Evolutionary conservation across 1,140 invertebrate species (phyloP), one percentile per base, ranked within the genome.

Genomic region (Plutomurus gul): DNA sequence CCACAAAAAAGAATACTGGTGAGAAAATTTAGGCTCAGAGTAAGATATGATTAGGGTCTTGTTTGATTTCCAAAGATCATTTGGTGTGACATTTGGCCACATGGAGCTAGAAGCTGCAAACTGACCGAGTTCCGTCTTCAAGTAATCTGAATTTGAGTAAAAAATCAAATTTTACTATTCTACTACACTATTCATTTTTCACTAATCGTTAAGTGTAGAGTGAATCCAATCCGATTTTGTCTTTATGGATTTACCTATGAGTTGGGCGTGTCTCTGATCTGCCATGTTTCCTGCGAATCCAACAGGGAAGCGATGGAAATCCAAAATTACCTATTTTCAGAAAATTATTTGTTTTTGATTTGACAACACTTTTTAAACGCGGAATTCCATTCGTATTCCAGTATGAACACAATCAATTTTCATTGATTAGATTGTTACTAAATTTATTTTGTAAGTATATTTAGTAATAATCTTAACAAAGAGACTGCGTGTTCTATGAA

Each of bases 111-210:
- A 85, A 76, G 90, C 49, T 84, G 90, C 87, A 86, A 87, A 86
- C 39, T 88, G 84, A 84, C 89, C 90, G 30, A 94, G 87, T 85
- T 92, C 90, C 39, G 86, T 84, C 78, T 89, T 85, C n/a, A 93
- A 84, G 43, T 92, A 86, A 46, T 89, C 86, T 2, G 49, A 3
- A 65, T 18, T 20, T 8, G 25, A 51, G 20, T 11, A 37, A 65
- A 60, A 27, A 60, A 60, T 3, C 13, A 60, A 25, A 25, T 13
- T 60, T n/a, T 11, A 16, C 8, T 25, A 25, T 22, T 22, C n/a
- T 60, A 25, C 4, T 22, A 33, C 16, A 70, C n/a, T n/a, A n/a
- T n/a, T n/a, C n/a, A n/a, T n/a, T n/a, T n/a, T n/a, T n/a, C n/a
- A n/a, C n/a, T n/a, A n/a, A n/a, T n/a, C n/a, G n/a, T n/a, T n/a